These are phyloP conservation scores for Silurus meridionalis DNA, from an alignment of 2,113 vertebrate genomes.

Conservation along the genomic window DNA sequence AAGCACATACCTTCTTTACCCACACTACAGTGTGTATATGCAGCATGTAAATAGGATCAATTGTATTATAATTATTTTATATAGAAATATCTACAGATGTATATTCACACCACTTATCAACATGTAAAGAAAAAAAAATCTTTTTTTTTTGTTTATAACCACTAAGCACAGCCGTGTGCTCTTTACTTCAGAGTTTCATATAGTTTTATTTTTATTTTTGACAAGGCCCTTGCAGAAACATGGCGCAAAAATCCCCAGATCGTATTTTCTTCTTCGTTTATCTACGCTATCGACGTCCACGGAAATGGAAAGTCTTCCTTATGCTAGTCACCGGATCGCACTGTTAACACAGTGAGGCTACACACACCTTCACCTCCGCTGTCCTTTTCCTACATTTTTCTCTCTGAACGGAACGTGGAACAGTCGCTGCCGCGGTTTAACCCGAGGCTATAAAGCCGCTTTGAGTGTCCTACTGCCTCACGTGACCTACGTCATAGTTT, in stretches of 20 bases:
- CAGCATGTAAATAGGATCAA: slow-evolving; percentile 75
- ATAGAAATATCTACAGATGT: slow-evolving; percentile 4
- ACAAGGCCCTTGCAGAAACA: slow-evolving; percentile 69
- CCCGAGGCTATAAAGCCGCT: too few relatives aligned
- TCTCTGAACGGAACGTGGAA: too few relatives aligned
- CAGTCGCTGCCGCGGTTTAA: too few relatives aligned
- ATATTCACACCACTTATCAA: slow-evolving; percentile 74
- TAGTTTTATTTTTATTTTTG: slow-evolving; percentile 54
- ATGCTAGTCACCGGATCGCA: too few relatives aligned
- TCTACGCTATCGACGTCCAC: too few relatives aligned
- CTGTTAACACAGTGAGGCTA: too few relatives aligned
- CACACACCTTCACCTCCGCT: too few relatives aligned
- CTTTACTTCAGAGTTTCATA: slow-evolving; percentile 54
- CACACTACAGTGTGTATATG: slow-evolving; percentile 70
- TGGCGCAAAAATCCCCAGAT: neutral
- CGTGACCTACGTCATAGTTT: too few relatives aligned
- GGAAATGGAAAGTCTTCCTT: too few relatives aligned
- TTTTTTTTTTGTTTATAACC: slow-evolving; percentile 61
- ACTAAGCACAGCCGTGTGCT: slow-evolving; percentile 77
- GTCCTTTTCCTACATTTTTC: too few relatives aligned
- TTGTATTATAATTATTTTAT: slow-evolving; percentile 72
- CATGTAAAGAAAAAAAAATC: slow-evolving; percentile 62
- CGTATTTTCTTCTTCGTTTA: neutral
- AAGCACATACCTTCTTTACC: slow-evolving; percentile 73
- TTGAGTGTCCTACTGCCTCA: neutral